Conservation (phyloP, 2,888 invertebrate species). For the Nematopogon swammerdamellus region DNA sequence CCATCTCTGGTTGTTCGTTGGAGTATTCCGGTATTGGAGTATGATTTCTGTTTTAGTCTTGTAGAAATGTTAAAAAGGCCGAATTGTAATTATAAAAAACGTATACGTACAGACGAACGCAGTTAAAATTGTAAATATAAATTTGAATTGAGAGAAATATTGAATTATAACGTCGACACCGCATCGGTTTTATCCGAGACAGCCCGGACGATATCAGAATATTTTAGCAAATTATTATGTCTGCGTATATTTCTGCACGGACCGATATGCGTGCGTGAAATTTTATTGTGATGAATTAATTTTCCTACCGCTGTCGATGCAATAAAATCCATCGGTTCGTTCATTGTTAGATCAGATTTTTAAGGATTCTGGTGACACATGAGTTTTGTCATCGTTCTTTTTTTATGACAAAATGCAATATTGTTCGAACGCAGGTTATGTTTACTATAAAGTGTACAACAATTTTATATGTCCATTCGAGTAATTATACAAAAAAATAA, state of each 20-base stretch:
- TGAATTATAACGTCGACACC: too few species aligned
- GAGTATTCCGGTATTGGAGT: conserved; percentile 23
- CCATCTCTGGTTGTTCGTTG: too few species aligned
- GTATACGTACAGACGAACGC: too few species aligned
- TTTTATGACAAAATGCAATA: not conserved
- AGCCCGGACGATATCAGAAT: conserved; percentile 19
- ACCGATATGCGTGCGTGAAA: conserved; percentile 50
- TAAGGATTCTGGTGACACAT: not conserved
- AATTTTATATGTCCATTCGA: not conserved
- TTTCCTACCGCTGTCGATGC: conserved; percentile 36
- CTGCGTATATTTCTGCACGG: conserved; percentile 34
- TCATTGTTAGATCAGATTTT: not conserved
- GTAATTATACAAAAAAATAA: not conserved
- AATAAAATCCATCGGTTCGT: too few species aligned
- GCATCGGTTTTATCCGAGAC: conserved; percentile 27
- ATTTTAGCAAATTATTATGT: conserved; percentile 33
- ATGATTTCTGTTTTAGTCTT: not conserved
- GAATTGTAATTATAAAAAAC: not conserved
- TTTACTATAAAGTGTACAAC: not conserved
- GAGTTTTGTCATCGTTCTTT: not conserved
- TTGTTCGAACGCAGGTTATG: not conserved
- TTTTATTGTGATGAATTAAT: conserved; percentile 52
- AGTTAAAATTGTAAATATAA: not conserved
- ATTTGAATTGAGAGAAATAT: conserved; percentile 25
- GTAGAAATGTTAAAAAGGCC: not conserved